Base-by-base conservation (phyloP, 2,888 invertebrate species). In the Perithous albicinctus region DNA sequence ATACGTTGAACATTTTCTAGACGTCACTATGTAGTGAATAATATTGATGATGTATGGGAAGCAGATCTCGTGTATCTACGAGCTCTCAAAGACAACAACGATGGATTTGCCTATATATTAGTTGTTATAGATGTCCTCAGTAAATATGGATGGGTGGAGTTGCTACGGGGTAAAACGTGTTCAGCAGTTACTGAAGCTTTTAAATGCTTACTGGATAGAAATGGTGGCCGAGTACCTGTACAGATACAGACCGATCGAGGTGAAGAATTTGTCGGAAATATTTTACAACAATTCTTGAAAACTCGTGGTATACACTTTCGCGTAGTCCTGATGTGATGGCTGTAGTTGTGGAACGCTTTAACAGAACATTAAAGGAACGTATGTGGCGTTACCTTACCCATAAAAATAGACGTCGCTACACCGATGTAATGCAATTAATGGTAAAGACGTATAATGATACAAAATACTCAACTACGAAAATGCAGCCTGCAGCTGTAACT, bases 51-150 rank as follows among this genome's bases (percentile, higher is more conserved):
- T n/a, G n/a, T n/a, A n/a, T n/a, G n/a, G n/a, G n/a, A n/a, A n/a
- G 1, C 29, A 56, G 18, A 20, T 51, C 48, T 51, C 1, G 61
- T 38, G 1, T 18, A 61, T 20, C 35, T 38, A 1, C 61, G 38
- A 32, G n/a, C 56, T 10, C 61, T 38, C 38, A 61, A 61, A 61
- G 61, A 48, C 18, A 10, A 67, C 4, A 51, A 67, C n/a, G 26
- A 46, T 64, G 64, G 64, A 4, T 29, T 5, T 32, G 8, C 15
- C 15, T 67, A 67, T 67, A 18, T 67, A 26, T 10, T 67, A 4
- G 51, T 67, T 7, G 51, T 67, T 0, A 67, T 67, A 15, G 67
- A 67, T 38, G 67, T 61, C 12, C 61, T 61, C 12, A 61, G 32
- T 38, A 61, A 61, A 35, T 61, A 10, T n/a, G n/a, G n/a, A n/a